Evolutionary conservation across 2,888 invertebrate species (phyloP).

Genomic region (Stenchaetothrips biformis): DNA sequence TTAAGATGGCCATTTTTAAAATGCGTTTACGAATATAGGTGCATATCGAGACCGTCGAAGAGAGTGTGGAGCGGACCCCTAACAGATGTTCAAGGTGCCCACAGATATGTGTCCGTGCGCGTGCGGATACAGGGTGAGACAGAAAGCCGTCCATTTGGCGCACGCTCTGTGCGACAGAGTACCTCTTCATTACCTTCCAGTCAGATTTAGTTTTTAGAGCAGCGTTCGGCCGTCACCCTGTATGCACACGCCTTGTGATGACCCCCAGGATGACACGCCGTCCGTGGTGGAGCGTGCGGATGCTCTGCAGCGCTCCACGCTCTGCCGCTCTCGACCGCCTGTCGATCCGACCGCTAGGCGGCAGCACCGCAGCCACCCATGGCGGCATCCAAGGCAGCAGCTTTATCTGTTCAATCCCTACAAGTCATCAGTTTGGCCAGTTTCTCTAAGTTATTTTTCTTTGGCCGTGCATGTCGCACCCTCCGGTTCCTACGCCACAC

Average conservation of each 20-base stretch:
- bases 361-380: neutral
- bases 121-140: constrained; percentile 20
- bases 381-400: too few species aligned
- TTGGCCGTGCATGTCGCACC: too few species aligned
- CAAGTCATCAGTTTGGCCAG: too few species aligned
- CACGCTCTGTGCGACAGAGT: neutral
- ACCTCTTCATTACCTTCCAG: neutral
- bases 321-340: neutral
- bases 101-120: neutral
- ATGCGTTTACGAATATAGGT: constrained; percentile 34
- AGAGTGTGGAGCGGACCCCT: constrained; percentile 15
- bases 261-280: neutral
- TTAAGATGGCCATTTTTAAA: constrained; percentile 34
- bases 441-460: too few species aligned
- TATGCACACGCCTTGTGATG: neutral
- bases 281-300: neutral
- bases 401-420: too few species aligned
- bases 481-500: too few species aligned
- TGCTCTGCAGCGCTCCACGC: neutral
- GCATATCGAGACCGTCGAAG: constrained; percentile 33
- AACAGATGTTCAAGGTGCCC: neutral
- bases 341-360: constrained; percentile 4
- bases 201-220: neutral
- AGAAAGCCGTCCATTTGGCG: constrained; percentile 5
- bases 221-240: constrained; percentile 14